Conservation (phyloP, 2,888 invertebrate species). For the Andrena trimmerana region DNA sequence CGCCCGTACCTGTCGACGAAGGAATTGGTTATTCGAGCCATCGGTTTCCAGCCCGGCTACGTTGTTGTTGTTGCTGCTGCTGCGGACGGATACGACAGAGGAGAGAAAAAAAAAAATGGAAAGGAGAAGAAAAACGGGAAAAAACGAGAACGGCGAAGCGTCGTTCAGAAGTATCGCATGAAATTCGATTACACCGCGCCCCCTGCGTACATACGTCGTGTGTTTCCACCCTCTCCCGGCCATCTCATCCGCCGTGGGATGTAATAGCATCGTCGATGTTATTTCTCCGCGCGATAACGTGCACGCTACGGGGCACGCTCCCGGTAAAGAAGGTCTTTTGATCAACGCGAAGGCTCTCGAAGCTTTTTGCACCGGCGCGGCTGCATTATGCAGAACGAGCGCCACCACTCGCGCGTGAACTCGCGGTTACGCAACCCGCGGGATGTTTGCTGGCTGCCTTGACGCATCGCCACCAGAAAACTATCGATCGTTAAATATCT, state of each 20-base stretch:
- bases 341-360: constrained; percentile 60
- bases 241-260: constrained; percentile 8
- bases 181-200: constrained; percentile 57
- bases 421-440: constrained; percentile 7
- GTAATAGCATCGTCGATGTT: constrained; percentile 41
- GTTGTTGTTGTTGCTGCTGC: constrained; percentile 24
- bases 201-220: constrained; percentile 17
- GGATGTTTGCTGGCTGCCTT: constrained; percentile 4
- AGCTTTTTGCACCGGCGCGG: constrained; percentile 41
- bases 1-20: constrained; percentile 55
- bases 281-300: constrained; percentile 58
- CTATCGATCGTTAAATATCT: neutral
- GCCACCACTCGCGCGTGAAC: constrained; percentile 29
- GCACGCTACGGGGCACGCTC: constrained; percentile 28
- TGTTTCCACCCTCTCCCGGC: constrained; percentile 29
- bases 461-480: neutral
- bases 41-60: constrained; percentile 37
- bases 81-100: neutral
- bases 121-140: neutral
- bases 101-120: neutral
- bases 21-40: constrained; percentile 60
- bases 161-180: constrained; percentile 48
- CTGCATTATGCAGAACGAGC: constrained; percentile 51
- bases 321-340: constrained; percentile 58
- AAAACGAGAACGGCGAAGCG: constrained; percentile 12